A percentile compares a stretch with the other conserved stretches of the same genome.
phyloP scores from a whole-genome alignment of 2,113 vertebrate species.

The Petrocephalus zakoni region DNA sequence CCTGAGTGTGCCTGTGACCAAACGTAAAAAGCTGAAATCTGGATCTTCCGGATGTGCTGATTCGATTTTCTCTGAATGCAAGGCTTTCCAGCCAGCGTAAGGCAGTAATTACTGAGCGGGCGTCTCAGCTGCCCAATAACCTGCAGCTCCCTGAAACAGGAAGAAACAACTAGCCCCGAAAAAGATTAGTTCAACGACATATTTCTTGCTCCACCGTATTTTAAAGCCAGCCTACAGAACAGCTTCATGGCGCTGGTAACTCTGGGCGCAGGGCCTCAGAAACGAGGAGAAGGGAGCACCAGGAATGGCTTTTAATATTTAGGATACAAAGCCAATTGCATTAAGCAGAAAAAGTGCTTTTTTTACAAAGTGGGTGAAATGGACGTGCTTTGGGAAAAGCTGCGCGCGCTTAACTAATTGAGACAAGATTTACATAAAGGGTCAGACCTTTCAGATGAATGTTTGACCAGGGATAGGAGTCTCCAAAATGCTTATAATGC shows the following conservation, averaged over 20 bases:
- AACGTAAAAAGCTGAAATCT: background rate
- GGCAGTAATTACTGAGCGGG: background rate
- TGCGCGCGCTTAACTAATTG: background rate
- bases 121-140: background rate
- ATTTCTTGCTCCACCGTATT: background rate
- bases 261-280: too few species aligned
- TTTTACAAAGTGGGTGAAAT: background rate
- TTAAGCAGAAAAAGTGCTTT: too few species aligned
- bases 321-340: too few species aligned
- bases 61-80: background rate
- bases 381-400: background rate
- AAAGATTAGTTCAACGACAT: background rate
- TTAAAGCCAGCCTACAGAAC: background rate
- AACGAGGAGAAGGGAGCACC: too few species aligned
- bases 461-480: background rate
- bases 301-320: too few species aligned
- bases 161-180: background rate
- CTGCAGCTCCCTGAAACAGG: background rate
- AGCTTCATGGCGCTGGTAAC: too few species aligned
- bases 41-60: background rate
- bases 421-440: background rate
- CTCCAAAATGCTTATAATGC: background rate
- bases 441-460: background rate
- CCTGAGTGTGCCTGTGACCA: conserved; percentile 33
- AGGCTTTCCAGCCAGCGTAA: background rate